A percentile compares a stretch with the other conserved stretches of the same genome.
Conservation (phyloP, 2,888 invertebrate species). For the Trichopria drosophilae region DNA sequence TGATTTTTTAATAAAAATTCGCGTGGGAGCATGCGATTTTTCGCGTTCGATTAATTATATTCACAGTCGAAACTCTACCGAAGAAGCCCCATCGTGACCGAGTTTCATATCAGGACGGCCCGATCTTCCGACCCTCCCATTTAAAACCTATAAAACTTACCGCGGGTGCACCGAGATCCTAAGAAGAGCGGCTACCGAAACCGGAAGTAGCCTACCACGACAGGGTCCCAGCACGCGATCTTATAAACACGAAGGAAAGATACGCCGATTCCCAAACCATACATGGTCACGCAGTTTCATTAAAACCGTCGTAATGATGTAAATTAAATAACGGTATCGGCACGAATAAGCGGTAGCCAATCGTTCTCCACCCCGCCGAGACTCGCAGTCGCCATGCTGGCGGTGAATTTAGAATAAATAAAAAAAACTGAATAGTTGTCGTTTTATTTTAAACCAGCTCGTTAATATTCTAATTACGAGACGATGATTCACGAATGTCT, state of each 20-base stretch:
- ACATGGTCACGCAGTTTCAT: constrained; percentile 26
- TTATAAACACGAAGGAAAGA: constrained; percentile 12
- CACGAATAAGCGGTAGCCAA: too few relatives aligned
- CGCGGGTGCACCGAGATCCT: constrained; percentile 1
- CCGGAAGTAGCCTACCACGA: constrained; percentile 30
- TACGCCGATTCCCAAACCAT: constrained; percentile 19
- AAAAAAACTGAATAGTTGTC: too few relatives aligned
- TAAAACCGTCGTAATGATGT: constrained; percentile 17
- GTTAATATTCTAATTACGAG: too few relatives aligned
- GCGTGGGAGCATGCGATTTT: too few relatives aligned
- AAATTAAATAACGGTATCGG: constrained; percentile 20
- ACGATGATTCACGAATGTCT: too few relatives aligned
- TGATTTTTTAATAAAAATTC: too few relatives aligned
- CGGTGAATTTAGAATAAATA: too few relatives aligned
- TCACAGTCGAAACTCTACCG: too few relatives aligned
- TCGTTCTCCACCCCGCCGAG: too few relatives aligned
- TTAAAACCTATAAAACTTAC: constrained; percentile 35
- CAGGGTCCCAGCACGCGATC: constrained; percentile 32
- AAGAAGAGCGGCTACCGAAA: constrained; percentile 7
- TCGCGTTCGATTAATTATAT: too few relatives aligned
- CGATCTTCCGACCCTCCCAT: constrained; percentile 37
- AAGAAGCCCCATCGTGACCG: constrained; percentile 43
- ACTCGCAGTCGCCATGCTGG: too few relatives aligned
- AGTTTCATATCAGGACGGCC: constrained; percentile 44
- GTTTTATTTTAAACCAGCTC: too few relatives aligned